phyloP scores from a whole-genome alignment of 2,113 vertebrate genomes.

The Miniopterus natalensis region DNA sequence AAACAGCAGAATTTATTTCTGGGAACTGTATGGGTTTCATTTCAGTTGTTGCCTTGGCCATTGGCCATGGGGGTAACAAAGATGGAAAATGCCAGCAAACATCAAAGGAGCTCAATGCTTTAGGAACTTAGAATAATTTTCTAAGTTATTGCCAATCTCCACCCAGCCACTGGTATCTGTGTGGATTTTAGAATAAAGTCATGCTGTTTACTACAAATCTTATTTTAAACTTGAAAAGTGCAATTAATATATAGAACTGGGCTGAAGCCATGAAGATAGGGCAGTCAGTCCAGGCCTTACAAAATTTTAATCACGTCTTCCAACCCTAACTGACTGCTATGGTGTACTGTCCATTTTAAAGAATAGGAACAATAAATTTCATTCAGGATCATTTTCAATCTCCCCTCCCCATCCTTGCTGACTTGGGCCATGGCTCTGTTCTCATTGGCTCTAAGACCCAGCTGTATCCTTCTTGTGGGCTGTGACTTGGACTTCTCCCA shows the following conservation, averaged over 20 bases:
- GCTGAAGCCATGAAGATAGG: neutral
- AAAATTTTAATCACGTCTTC: neutral
- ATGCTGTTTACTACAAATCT: neutral
- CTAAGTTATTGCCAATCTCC: neutral
- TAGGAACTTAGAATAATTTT: slow-evolving; percentile 45
- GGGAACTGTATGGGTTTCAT: slow-evolving; percentile 22
- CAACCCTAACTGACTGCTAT: neutral
- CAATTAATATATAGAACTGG: neutral
- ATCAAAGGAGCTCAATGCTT: slow-evolving; percentile 37
- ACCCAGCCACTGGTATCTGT: neutral
- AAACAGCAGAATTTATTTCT: slow-evolving; percentile 44
- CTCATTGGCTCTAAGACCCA: neutral
- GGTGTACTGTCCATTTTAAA: neutral
- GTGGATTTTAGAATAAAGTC: slow-evolving; percentile 56
- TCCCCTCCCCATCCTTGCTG: neutral
- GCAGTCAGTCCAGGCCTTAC: neutral
- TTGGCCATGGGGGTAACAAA: neutral
- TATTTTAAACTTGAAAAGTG: slow-evolving; percentile 44
- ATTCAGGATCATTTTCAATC: neutral
- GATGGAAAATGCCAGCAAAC: slow-evolving; percentile 36
- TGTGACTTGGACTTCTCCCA: neutral
- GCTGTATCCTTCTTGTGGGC: neutral
- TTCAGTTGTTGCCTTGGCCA: slow-evolving; percentile 58
- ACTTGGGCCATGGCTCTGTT: neutral
- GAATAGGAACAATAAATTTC: neutral